Conservation (phyloP, 2,113 vertebrate genomes). For the Symphodus melops region DNA sequence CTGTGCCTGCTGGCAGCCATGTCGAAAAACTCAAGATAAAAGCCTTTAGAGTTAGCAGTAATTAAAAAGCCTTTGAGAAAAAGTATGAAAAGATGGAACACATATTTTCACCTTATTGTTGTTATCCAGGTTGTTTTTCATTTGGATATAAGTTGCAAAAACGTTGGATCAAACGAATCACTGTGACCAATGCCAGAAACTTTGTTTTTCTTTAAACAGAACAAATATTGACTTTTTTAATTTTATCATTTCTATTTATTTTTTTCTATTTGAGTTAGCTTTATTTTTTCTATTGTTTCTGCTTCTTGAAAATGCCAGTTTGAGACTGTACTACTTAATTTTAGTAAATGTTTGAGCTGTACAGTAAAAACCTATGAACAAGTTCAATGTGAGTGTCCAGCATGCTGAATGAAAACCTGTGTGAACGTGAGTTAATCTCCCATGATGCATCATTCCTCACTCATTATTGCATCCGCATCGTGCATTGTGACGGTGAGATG, state of each 20-base stretch:
- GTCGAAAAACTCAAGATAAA: slow-evolving; percentile 26
- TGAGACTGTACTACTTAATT: slow-evolving; percentile 81
- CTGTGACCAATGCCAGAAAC: slow-evolving; percentile 84
- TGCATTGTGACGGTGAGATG: slow-evolving; percentile 80
- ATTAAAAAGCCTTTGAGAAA: slow-evolving; percentile 56
- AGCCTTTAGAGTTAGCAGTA: slow-evolving; percentile 42
- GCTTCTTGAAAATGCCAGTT: slow-evolving; percentile 76
- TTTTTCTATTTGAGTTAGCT: slow-evolving; percentile 70
- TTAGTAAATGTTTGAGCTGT: slow-evolving; percentile 80
- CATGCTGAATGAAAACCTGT: slow-evolving; percentile 84
- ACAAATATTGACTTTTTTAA: slow-evolving; percentile 72
- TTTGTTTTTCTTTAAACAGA: slow-evolving; percentile 65
- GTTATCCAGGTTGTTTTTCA: slow-evolving; percentile 63
- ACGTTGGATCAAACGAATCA: slow-evolving; percentile 81
- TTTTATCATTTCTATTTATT: slow-evolving; percentile 25
- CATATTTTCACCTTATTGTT: slow-evolving; percentile 64
- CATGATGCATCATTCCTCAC: slow-evolving; percentile 76
- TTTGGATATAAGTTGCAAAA: slow-evolving; percentile 71
- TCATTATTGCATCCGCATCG: slow-evolving; percentile 78
- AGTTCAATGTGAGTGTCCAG: slow-evolving; percentile 79
- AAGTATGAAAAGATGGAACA: slow-evolving; percentile 58
- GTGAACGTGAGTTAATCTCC: slow-evolving; percentile 78
- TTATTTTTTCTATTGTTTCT: slow-evolving; percentile 72
- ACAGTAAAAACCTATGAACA: slow-evolving; percentile 77
- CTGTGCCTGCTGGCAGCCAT: slow-evolving; percentile 57